Evolutionary conservation across 1,140 invertebrate species (phyloP).

Genomic region (Drosophila ananassae): DNA sequence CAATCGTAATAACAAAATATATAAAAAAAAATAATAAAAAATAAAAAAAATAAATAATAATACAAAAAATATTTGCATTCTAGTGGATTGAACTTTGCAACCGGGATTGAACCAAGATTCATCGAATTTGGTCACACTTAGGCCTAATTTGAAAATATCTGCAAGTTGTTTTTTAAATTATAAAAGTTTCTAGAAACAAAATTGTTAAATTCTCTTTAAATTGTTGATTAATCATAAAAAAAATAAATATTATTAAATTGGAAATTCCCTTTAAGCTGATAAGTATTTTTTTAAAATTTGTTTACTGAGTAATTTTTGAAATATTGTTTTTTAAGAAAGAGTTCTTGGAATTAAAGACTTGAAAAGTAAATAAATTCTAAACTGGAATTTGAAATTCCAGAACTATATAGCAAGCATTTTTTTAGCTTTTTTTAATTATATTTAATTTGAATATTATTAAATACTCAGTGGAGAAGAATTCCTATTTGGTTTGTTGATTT

Average conservation of each 20-base stretch:
- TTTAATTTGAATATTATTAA: no score
- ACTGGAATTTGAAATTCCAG: no score
- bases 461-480: not conserved
- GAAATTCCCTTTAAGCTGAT: not conserved
- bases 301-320: not conserved
- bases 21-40: slow-evolving; percentile 4
- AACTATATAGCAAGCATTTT: not conserved
- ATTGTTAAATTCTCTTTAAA: no score
- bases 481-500: not conserved
- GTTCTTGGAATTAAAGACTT: not conserved
- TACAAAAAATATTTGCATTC: slow-evolving; percentile 21
- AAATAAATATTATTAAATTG: not conserved
- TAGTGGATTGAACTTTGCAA: slow-evolving; percentile 44
- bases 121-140: not conserved
- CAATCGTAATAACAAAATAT: slow-evolving; percentile 27
- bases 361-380: no score
- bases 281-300: not conserved
- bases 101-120: slow-evolving; percentile 5
- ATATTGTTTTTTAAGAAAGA: not conserved
- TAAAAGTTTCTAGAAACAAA: not conserved
- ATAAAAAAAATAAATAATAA: slow-evolving; percentile 15
- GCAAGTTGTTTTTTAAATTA: not conserved
- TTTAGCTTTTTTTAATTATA: not conserved
- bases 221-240: no score
- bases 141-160: no score